phyloP scores from a whole-genome alignment of 1,140 invertebrate genomes.

The Streblospio benedicti region DNA sequence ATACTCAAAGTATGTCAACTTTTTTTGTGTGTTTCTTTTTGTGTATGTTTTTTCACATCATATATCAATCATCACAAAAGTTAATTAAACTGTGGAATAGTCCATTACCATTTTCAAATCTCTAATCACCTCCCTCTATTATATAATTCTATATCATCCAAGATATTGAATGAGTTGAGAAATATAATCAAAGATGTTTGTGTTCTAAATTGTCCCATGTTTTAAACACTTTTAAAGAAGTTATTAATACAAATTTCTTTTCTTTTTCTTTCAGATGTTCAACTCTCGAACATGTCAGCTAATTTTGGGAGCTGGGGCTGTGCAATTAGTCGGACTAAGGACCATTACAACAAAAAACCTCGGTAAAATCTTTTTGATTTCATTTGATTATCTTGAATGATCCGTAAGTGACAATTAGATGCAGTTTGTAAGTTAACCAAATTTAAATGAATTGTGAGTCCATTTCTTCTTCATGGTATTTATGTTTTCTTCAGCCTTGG shows the following conservation, averaged over 20 bases:
- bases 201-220: too few relatives aligned
- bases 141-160: too few relatives aligned
- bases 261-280: conserved; percentile 58
- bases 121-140: too few relatives aligned
- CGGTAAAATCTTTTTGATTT: conserved; percentile 29
- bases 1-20: conserved; percentile 54
- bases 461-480: background rate
- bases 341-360: conserved; percentile 92
- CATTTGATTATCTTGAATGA: background rate
- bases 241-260: too few relatives aligned
- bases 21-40: background rate
- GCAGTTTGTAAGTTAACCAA: background rate
- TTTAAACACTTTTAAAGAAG: too few relatives aligned
- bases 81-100: too few relatives aligned
- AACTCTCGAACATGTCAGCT: conserved; percentile 89
- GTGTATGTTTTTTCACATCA: background rate
- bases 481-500: conserved; percentile 56
- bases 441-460: background rate
- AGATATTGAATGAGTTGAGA: too few relatives aligned
- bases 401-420: background rate
- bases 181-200: too few relatives aligned
- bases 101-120: too few relatives aligned
- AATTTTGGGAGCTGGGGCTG: conserved; percentile 87
- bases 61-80: background rate
- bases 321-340: conserved; percentile 87